phyloP scores from a whole-genome alignment of 2,797 vertebrate species.

The Sebastes umbrosus region DNA sequence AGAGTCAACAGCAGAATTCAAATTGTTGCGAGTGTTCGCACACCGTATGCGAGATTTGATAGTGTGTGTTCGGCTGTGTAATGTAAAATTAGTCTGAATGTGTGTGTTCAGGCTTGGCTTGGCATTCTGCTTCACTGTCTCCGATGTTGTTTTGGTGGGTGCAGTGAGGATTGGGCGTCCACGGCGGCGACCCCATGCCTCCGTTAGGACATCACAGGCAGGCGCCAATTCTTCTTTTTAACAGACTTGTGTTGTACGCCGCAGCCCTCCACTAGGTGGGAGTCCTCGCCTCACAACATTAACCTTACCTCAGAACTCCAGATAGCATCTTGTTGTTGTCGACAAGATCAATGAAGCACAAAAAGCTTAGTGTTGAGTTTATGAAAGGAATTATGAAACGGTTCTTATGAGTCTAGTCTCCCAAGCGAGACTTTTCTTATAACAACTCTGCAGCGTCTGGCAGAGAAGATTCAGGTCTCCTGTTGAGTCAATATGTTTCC shows the following conservation, averaged over 20 bases:
- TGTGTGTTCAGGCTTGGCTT: slow-evolving; percentile 8
- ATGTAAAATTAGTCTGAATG: slow-evolving; percentile 21
- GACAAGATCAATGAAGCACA: slow-evolving; percentile 23
- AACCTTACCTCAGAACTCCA: slow-evolving; percentile 13
- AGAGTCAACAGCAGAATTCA: slow-evolving; percentile 27
- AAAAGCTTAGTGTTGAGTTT: slow-evolving; percentile 17
- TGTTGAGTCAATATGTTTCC: slow-evolving; percentile 36
- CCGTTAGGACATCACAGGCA: not conserved
- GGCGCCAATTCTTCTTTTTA: not conserved
- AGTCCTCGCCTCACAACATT: slow-evolving; percentile 9
- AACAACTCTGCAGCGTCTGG: slow-evolving; percentile 22
- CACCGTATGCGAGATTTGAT: slow-evolving; percentile 5
- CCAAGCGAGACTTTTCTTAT: slow-evolving; percentile 13
- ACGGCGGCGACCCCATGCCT: slow-evolving; percentile 3
- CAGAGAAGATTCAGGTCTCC: slow-evolving; percentile 29
- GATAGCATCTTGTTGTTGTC: slow-evolving; percentile 22
- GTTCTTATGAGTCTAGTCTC: slow-evolving; percentile 29
- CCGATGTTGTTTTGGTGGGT: slow-evolving; percentile 8
- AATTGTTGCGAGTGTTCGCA: slow-evolving; percentile 8
- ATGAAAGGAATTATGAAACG: slow-evolving; percentile 31
- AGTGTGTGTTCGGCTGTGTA: slow-evolving; percentile 32
- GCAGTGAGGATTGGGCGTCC: not conserved
- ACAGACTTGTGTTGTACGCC: not conserved
- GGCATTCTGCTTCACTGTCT: not conserved
- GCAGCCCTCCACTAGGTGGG: slow-evolving; percentile 2